Percentiles rank a stretch among this genome's conserved stretches.
Evolutionary conservation across 2,888 invertebrate genomes (phyloP).

Genomic region (Orthosia gracilis): DNA sequence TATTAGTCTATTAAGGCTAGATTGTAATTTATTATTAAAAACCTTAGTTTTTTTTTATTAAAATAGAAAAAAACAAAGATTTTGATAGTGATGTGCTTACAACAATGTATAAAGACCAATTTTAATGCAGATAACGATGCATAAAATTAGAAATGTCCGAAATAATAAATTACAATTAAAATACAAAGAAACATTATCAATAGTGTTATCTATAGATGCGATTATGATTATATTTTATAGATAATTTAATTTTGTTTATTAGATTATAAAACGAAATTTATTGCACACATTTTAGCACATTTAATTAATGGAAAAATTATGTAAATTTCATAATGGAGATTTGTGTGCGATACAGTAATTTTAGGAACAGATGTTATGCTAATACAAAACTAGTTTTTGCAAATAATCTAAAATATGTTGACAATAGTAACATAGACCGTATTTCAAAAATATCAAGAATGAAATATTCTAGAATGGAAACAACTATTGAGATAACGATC

Average conservation of each 20-base stretch:
- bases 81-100: too few relatives aligned
- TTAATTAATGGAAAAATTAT: slow-evolving; percentile 41
- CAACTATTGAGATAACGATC: too few relatives aligned
- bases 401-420: not conserved
- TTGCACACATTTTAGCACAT: slow-evolving; percentile 36
- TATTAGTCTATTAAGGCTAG: too few relatives aligned
- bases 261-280: slow-evolving; percentile 32
- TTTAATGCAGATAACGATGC: too few relatives aligned
- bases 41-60: too few relatives aligned
- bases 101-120: too few relatives aligned
- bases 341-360: slow-evolving; percentile 20
- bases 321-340: slow-evolving; percentile 34
- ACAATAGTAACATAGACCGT: too few relatives aligned
- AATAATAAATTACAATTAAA: not conserved
- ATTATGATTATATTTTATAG: not conserved
- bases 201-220: not conserved
- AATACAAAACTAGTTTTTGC: slow-evolving; percentile 13
- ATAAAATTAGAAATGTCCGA: not conserved
- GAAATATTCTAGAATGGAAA: too few relatives aligned
- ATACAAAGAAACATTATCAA: not conserved
- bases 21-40: too few relatives aligned
- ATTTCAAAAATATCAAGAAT: too few relatives aligned
- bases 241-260: slow-evolving; percentile 18
- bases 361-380: slow-evolving; percentile 29
- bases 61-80: too few relatives aligned